Conservation (phyloP, 2,888 invertebrate species). For the Acronicta aceris region DNA sequence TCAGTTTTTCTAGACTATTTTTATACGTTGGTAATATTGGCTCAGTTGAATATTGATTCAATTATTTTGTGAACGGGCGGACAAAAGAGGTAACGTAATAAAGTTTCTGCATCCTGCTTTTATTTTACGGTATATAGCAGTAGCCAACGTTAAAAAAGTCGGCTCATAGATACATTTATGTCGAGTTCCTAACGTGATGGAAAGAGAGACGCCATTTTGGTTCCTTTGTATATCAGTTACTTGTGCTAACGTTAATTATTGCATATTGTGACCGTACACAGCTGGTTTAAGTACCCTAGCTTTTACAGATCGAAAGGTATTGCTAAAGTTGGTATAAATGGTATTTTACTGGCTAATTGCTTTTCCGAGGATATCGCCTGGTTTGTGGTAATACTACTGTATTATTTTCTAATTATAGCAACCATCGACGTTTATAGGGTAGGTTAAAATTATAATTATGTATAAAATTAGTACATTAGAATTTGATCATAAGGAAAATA, state of each 20-base stretch:
- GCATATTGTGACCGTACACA: constrained; percentile 22
- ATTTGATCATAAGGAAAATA: too few relatives aligned
- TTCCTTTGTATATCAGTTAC: constrained; percentile 24
- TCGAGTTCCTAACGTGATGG: background rate
- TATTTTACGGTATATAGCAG: background rate
- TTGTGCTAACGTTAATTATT: constrained; percentile 29
- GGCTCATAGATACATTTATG: constrained; percentile 15
- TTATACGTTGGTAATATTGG: constrained; percentile 5
- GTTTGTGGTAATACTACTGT: too few relatives aligned
- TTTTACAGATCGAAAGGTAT: constrained; percentile 2
- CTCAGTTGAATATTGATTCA: constrained; percentile 41
- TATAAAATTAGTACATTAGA: too few relatives aligned
- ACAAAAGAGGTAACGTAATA: constrained; percentile 37
- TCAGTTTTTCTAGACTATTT: constrained; percentile 25
- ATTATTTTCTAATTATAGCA: too few relatives aligned
- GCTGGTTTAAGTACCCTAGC: constrained; percentile 18
- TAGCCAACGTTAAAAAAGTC: constrained; percentile 14
- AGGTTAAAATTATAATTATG: too few relatives aligned
- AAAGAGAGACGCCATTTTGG: constrained; percentile 32
- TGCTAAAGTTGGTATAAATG: background rate
- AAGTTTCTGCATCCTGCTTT: constrained; percentile 13
- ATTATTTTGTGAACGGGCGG: constrained; percentile 28
- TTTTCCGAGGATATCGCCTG: background rate
- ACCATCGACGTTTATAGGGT: too few relatives aligned
- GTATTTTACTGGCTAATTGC: constrained; percentile 1